Percentiles rank a stretch among this genome's conserved stretches.
These are phyloP conservation scores for Tauraco erythrolophus DNA, from an alignment of 2,113 vertebrate species.

Conservation along the genomic window DNA sequence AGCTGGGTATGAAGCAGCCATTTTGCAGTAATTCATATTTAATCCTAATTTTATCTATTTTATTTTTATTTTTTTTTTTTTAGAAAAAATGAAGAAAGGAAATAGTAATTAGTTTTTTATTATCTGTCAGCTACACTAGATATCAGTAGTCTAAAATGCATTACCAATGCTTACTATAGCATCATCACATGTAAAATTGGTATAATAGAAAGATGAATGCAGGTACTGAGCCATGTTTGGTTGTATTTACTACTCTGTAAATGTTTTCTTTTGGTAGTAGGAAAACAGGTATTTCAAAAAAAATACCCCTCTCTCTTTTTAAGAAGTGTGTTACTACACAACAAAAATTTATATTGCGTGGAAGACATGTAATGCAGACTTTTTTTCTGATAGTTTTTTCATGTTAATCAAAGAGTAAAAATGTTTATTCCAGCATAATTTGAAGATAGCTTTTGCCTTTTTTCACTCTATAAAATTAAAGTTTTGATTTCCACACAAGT, in stretches of 20 bases:
- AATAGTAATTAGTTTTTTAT: neutral
- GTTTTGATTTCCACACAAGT: neutral
- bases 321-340: neutral
- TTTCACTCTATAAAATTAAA: neutral
- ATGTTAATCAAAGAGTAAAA: neutral
- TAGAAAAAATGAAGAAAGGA: neutral
- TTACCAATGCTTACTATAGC: neutral
- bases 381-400: neutral
- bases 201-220: neutral
- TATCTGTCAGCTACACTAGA: neutral
- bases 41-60: neutral
- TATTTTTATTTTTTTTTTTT: too few relatives aligned
- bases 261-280: neutral
- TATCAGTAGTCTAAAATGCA: neutral
- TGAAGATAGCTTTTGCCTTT: neutral
- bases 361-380: neutral
- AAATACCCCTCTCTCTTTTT: neutral
- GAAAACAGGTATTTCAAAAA: neutral
- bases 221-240: neutral
- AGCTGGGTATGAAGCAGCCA: conserved; percentile 82
- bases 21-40: neutral
- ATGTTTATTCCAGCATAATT: neutral
- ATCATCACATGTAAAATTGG: neutral
- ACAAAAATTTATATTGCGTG: neutral
- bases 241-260: neutral